Base-by-base conservation (phyloP, 2,888 invertebrate species). In the Drosophila pegasa region DNA sequence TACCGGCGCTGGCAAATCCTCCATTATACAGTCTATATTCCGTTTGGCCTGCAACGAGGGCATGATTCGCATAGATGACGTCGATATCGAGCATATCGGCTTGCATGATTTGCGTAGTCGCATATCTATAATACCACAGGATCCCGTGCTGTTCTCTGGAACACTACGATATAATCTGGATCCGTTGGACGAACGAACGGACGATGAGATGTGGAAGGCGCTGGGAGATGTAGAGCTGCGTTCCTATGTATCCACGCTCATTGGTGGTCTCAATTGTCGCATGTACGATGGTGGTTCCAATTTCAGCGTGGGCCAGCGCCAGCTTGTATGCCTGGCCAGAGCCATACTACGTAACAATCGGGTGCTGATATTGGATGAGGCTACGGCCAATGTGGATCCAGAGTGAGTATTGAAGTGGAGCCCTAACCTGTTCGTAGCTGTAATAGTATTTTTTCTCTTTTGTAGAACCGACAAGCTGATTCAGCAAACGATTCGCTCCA, bases 91-190 rank as follows among this genome's bases (percentile, higher is more conserved):
- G 45, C 93, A 93, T n/a, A 93, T 98, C 37, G 96, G 96, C 1
- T 93, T 98, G 4, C 94, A 95, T 90, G 96, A 96, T 84, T 93
- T 98, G 29, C 93, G 98, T 50, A 94, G 94, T 56, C 95, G 95
- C 82, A 96, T 98, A 59, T 96, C 98, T 0, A 98, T 98, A 67
- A 98, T 98, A 88, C 98, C 98, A 0, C 98, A 98, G 93, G 97
- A 97, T 88, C 97, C 98, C 0, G 95, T 97, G 25, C 92, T 98
- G 22, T 98, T 98, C 91, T 96, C 96, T 0, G 96, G 96, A 9
- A 95, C 96, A n/a, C 91, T 98, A 41, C 94, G 98, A 8, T 95
- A 96, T 89, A 98, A 98, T 92, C 93, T 98, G 89, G 97, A 97
- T 93, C 97, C 97, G 0, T 96, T 97, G 89, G 94, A 95, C 59